Evolutionary conservation across 2,797 vertebrate species (phyloP).

Genomic region (Euthynnus affinis): DNA sequence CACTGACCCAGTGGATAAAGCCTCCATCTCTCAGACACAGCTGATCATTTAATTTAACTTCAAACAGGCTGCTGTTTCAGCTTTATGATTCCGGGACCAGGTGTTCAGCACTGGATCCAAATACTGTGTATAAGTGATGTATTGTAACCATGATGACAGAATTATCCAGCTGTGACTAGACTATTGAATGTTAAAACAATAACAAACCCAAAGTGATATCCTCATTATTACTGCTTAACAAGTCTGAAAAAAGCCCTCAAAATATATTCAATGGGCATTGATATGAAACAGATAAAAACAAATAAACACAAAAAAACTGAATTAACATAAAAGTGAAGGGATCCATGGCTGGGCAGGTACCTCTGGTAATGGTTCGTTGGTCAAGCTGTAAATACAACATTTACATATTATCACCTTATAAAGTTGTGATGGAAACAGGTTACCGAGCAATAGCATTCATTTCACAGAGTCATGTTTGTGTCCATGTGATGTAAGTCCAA

Average conservation of each 20-base stretch:
- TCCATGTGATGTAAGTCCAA: too few relatives aligned
- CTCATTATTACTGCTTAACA: background rate
- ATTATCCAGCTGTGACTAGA: background rate
- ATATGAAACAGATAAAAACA: background rate
- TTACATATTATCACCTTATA: too few relatives aligned
- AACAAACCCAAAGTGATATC: background rate
- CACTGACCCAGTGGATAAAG: conserved; percentile 8
- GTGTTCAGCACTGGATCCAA: background rate
- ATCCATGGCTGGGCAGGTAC: too few relatives aligned
- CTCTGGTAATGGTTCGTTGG: too few relatives aligned
- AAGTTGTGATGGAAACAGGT: too few relatives aligned
- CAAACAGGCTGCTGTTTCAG: conserved; percentile 1
- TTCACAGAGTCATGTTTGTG: too few relatives aligned
- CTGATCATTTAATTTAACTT: conserved; percentile 13
- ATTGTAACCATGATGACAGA: background rate
- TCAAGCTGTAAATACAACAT: too few relatives aligned
- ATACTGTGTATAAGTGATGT: background rate
- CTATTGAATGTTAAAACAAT: too few relatives aligned
- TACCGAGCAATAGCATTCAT: too few relatives aligned
- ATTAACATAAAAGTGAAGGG: too few relatives aligned
- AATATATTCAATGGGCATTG: background rate
- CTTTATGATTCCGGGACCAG: background rate
- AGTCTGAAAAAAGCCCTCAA: background rate
- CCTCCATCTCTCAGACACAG: conserved; percentile 28
- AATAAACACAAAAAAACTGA: too few relatives aligned